phyloP scores from a whole-genome alignment of 2,888 invertebrate species.

The Venusia cambrica region DNA sequence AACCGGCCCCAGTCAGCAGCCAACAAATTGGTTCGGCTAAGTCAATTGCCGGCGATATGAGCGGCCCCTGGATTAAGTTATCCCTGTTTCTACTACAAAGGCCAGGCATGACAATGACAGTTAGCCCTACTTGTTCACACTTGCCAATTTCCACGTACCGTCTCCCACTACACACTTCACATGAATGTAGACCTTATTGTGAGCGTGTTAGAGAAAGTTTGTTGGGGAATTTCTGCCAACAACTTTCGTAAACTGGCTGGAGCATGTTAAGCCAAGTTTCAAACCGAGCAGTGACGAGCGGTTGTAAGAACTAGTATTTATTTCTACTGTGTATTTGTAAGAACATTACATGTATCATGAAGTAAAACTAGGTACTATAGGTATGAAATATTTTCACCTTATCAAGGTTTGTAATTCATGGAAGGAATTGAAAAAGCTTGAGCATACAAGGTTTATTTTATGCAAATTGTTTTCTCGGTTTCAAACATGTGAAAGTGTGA shows the following conservation, averaged over 20 bases:
- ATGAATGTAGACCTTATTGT: conserved; percentile 24
- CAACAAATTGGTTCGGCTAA: conserved; percentile 46
- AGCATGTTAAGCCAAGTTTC: conserved; percentile 53
- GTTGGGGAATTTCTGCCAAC: conserved; percentile 4
- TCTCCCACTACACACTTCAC: conserved; percentile 19
- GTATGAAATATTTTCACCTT: no score
- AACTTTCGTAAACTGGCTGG: conserved; percentile 30
- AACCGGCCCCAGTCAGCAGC: conserved; percentile 33
- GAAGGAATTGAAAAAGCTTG: no score
- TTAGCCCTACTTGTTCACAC: conserved; percentile 54
- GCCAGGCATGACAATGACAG: conserved; percentile 60
- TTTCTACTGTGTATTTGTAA: no score
- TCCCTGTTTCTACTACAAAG: conserved; percentile 51
- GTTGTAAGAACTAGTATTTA: conserved; percentile 21
- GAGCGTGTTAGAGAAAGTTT: conserved; percentile 12
- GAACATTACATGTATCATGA: no score
- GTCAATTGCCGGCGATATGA: conserved; percentile 50
- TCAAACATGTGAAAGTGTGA: no score
- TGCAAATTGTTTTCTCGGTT: no score
- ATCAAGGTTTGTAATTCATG: conserved; percentile 4
- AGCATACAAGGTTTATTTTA: no score
- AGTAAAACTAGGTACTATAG: no score
- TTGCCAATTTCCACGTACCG: conserved; percentile 31
- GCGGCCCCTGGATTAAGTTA: conserved; percentile 49
- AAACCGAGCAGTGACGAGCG: conserved; percentile 49